Evolutionary conservation across 2,797 vertebrate genomes (phyloP), one percentile per base, ranked within the genome.

Genomic region (Cichlasoma orientale): DNA sequence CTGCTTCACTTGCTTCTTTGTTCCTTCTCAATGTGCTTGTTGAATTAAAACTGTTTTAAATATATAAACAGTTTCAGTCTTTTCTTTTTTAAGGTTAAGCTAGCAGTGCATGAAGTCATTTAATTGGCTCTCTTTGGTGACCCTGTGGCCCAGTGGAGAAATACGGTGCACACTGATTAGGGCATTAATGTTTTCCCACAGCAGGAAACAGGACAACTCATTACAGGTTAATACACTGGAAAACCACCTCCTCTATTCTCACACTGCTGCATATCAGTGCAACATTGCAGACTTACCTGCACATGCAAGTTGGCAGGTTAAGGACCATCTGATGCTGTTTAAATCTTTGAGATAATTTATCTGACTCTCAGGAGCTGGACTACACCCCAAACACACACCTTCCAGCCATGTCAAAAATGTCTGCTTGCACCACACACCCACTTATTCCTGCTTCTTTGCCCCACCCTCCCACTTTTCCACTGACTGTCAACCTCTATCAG

Each of bases 21-120:
- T 92, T 84, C 75, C 83, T 88, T 91, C 70, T 88, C 70, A 75
- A 52, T 93, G 89, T 93, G 82, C 86, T 93, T 90, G 90, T 93
- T 94, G 91, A 73, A 95, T 92, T 91, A 94, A 95, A 94, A 90
- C 66, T 57, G 55, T 77, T 38, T 90, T 61, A 83, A 88, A 82
- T 84, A 90, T 78, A 76, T 27, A 52, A 56, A 38, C 6, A 11
- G 25, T 75, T 59, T 89, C 38, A 10, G 56, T 54, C 31, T 80
- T 2, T 90, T 85, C 69, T 88, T 36, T 33, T 33, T 33, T 27
- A 33, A 8, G 2, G 7, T 33, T 33, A 33, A 33, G 44, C 4
- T 47, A n/a, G 21, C 1, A 7, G 21, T 55, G 12, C 13, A 55
- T 55, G 5, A 13, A 23, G 21, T 23, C 11, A 55, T 13, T 55